These are phyloP conservation scores for Eulemur rufifrons DNA, from an alignment of 2,113 vertebrate species.

Conservation along the genomic window DNA sequence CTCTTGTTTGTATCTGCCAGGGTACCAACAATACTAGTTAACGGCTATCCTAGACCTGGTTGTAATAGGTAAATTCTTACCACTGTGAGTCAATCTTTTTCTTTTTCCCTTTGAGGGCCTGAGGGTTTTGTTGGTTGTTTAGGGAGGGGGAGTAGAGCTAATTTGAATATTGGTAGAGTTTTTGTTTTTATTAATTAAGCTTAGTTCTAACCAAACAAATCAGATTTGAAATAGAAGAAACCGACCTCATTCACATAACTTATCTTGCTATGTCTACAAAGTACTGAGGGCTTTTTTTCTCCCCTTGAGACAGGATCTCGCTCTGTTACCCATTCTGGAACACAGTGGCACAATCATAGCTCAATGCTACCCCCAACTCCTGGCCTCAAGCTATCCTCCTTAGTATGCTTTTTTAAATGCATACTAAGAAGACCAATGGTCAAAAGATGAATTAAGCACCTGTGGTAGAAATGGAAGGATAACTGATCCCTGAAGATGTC, in stretches of 20 bases:
- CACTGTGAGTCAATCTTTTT: not conserved
- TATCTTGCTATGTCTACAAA: not conserved
- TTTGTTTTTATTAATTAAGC: not conserved
- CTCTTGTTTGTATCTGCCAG: not conserved
- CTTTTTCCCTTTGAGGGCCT: not conserved
- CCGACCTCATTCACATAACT: not conserved
- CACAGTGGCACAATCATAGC: too few relatives aligned
- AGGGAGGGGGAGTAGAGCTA: not conserved
- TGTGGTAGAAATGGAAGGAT: not conserved
- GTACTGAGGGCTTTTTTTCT: not conserved
- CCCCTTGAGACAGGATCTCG: too few relatives aligned
- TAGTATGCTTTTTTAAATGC: not conserved
- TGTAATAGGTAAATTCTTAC: not conserved
- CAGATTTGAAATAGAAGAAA: not conserved
- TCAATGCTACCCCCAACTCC: too few relatives aligned
- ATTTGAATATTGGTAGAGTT: not conserved
- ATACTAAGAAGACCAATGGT: not conserved
- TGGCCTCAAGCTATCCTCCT: too few relatives aligned
- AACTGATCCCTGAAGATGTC: not conserved
- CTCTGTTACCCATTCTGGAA: too few relatives aligned
- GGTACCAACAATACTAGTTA: not conserved
- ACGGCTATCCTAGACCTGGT: not conserved
- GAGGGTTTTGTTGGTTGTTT: not conserved
- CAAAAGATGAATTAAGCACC: not conserved
- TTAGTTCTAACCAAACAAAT: slow-evolving; percentile 3